Base-by-base conservation (phyloP, 2,888 invertebrate species). In the Sipha maydis region DNA sequence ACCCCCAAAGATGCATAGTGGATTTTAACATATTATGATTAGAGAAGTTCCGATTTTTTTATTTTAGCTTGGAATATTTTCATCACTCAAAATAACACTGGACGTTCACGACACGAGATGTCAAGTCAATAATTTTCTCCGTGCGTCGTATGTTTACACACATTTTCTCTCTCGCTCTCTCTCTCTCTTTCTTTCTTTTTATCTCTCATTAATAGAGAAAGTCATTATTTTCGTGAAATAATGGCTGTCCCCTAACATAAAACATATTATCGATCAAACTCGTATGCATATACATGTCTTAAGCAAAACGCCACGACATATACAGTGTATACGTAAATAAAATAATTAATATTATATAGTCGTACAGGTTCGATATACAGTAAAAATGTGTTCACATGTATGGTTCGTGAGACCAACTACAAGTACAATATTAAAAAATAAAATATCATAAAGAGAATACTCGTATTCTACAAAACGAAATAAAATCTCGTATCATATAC, bases 61-160 rank as follows among this genome's bases (percentile, higher is more conserved):
- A 48, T 67, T 85, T 71, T 80, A 82, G 80, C 86, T 88, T 88
- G 86, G 19, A 75, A 71, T 17, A n/a, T 75, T 88, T 86, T 78
- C 56, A 38, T 78, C 71, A 61, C 80, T 88, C 79, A 41, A 88
- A 88, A 88, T 88, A 88, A 73, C 85, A 79, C 56, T 56, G 8
- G 56, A 56, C 41, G 34, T 48, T 25, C 77, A 41, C 41, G 34
- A 4, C 41, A 11, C 41, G 31, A 38, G 9, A 76, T 80, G 80
- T 88, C 86, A 82, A 79, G 80, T 88, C 86, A 82, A 71, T 71
- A 31, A 41, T 84, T 56, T 75, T 82, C 21, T 75, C 38, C 31
- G 31, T n/a, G 54, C 76, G 21, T 31, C 54, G 61, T 7, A 14
- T 73, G 54, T 73, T 73, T 73, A 56, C 73, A 34, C 41, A 69